A percentile compares a stretch with the other conserved stretches of the same genome.
phyloP scores from a whole-genome alignment of 2,888 invertebrate species.

The Pyralis farinalis region DNA sequence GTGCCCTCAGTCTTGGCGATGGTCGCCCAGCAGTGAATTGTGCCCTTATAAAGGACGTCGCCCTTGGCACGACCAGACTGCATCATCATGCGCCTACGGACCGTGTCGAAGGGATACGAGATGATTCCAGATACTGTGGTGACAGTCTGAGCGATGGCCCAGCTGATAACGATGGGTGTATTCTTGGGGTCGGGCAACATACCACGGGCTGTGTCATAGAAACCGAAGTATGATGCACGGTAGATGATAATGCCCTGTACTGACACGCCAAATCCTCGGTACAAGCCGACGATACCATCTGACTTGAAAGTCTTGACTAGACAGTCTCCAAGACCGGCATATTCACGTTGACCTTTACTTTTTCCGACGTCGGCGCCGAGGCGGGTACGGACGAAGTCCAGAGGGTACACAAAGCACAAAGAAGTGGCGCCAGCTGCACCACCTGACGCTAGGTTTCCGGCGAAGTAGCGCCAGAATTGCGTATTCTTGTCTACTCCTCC shows the following conservation, averaged over 20 bases:
- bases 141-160: constrained; percentile 94
- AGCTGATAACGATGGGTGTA: constrained; percentile 94
- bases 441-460: constrained; percentile 95
- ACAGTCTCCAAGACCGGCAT: constrained; percentile 94
- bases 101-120: constrained; percentile 98
- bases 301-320: constrained; percentile 91
- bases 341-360: constrained; percentile 88
- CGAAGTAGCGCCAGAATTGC: constrained; percentile 95
- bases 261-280: constrained; percentile 96
- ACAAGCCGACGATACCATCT: constrained; percentile 92
- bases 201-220: constrained; percentile 97
- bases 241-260: constrained; percentile 98
- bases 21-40: constrained; percentile 94
- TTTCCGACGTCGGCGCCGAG: constrained; percentile 93
- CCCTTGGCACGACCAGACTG: constrained; percentile 93
- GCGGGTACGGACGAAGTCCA: constrained; percentile 97
- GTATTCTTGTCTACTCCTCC: constrained; percentile 95
- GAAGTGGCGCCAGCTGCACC: constrained; percentile 97
- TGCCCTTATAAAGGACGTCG: constrained; percentile 94
- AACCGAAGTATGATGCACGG: constrained; percentile 97
- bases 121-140: constrained; percentile 93
- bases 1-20: constrained; percentile 92
- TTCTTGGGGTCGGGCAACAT: constrained; percentile 96
- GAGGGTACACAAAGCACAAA: constrained; percentile 96
- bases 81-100: constrained; percentile 99